Percentiles rank a stretch among this genome's conserved stretches.
These are phyloP conservation scores for Lagorchestes hirsutus DNA, from an alignment of 2,797 vertebrate genomes.

Conservation along the genomic window DNA sequence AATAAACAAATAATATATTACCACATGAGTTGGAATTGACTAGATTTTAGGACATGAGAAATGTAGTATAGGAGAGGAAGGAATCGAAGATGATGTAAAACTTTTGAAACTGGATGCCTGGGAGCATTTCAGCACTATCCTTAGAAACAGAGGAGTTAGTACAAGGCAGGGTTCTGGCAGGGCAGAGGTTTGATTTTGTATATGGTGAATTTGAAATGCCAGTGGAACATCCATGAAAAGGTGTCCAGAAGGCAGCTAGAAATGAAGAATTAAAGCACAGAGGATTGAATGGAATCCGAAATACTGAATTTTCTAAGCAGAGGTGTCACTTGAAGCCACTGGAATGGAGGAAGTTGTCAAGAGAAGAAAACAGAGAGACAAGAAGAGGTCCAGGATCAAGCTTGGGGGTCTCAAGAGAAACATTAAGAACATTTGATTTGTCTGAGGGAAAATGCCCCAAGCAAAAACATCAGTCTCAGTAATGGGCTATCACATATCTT, in stretches of 20 bases:
- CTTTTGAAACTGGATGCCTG: neutral
- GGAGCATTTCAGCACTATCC: neutral
- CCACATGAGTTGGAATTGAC: neutral
- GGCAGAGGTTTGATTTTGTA: neutral
- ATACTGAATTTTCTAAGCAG: neutral
- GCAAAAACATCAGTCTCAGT: neutral
- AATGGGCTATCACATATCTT: slow-evolving; percentile 10
- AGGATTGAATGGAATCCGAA: neutral
- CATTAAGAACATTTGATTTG: neutral
- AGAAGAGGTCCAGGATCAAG: neutral
- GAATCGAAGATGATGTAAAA: neutral
- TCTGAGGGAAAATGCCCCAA: slow-evolving; percentile 22
- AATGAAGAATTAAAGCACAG: neutral
- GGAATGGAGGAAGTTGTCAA: neutral
- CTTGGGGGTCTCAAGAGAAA: neutral
- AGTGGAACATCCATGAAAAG: neutral
- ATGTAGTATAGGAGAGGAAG: neutral
- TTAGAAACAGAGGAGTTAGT: neutral
- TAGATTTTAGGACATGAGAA: neutral
- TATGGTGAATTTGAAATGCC: neutral
- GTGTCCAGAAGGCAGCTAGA: neutral
- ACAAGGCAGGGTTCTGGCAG: neutral
- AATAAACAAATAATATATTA: neutral
- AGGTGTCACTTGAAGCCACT: neutral
- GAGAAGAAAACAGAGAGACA: neutral